Conservation (phyloP, 2,113 vertebrate genomes). For the Neodontobutis hainanensis region DNA sequence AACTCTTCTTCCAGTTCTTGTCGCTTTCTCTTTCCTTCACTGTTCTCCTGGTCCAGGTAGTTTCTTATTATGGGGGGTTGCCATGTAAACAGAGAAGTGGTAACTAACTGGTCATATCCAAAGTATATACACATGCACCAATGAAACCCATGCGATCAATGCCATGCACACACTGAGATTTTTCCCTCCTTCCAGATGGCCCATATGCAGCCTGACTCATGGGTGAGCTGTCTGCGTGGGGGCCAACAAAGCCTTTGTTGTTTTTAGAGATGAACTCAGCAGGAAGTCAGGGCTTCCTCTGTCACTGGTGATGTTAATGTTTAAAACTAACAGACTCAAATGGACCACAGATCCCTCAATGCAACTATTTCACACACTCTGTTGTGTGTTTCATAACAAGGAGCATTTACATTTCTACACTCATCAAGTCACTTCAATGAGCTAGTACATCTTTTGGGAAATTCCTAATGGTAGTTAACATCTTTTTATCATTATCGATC, state of each 20-base stretch:
- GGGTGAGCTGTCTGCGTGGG: conserved; percentile 22
- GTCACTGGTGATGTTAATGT: conserved; percentile 28
- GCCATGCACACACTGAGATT: conserved; percentile 1
- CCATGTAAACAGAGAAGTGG: conserved; percentile 57
- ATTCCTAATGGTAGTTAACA: not conserved
- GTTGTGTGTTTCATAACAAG: not conserved
- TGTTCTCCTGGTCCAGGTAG: conserved; percentile 32
- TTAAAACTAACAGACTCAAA: conserved; percentile 28
- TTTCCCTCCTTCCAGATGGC: conserved; percentile 53
- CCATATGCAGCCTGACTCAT: conserved; percentile 43
- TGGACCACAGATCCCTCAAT: not conserved
- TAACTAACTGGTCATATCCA: conserved; percentile 39
- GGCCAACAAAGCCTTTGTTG: conserved; percentile 53
- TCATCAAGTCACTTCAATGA: not conserved
- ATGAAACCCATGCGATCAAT: conserved; percentile 17
- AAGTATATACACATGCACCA: conserved; percentile 34
- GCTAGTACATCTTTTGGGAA: not conserved
- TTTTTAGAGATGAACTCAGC: conserved; percentile 47
- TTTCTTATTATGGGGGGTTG: conserved; percentile 61
- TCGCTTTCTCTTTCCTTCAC: not conserved
- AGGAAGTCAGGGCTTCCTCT: conserved; percentile 63
- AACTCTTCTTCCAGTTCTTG: conserved; percentile 3
- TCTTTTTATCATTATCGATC: not conserved
- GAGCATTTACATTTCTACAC: not conserved
- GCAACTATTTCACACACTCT: not conserved